phyloP scores from a whole-genome alignment of 2,113 vertebrate genomes.

The Globicephala melas region DNA sequence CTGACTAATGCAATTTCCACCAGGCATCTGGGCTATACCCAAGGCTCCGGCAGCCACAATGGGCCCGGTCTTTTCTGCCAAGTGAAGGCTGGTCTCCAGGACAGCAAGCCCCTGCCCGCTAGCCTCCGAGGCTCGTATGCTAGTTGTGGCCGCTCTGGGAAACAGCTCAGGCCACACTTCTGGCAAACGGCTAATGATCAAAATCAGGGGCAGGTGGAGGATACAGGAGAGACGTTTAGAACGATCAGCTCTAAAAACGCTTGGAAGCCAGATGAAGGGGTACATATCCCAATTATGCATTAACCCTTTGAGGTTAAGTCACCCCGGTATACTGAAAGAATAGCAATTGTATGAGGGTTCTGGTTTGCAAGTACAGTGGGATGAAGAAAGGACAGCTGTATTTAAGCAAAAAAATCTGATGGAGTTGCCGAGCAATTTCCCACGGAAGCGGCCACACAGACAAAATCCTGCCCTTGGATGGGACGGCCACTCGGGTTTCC shows the following conservation, averaged over 20 bases:
- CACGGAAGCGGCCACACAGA: neutral
- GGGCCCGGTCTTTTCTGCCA: constrained; percentile 65
- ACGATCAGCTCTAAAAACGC: neutral
- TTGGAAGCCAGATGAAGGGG: neutral
- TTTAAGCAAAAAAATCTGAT: neutral
- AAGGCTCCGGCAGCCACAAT: constrained; percentile 71
- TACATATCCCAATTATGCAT: neutral
- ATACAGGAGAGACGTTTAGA: neutral
- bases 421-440: neutral
- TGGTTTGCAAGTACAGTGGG: neutral
- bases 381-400: neutral
- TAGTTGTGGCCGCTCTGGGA: neutral
- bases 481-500: neutral
- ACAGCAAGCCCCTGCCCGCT: neutral
- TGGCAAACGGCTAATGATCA: neutral
- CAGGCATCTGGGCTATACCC: constrained; percentile 79
- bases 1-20: constrained; percentile 83
- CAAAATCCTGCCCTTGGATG: neutral
- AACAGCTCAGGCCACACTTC: neutral
- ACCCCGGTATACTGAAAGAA: too few species aligned
- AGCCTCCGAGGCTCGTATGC: neutral
- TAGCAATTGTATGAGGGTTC: neutral
- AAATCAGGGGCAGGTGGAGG: neutral
- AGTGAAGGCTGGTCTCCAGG: constrained; percentile 66
- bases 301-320: neutral